These are phyloP conservation scores for Stichopus chloronotus DNA, from an alignment of 35 echinoderm and acorn worm genomes.

Conservation along the genomic window DNA sequence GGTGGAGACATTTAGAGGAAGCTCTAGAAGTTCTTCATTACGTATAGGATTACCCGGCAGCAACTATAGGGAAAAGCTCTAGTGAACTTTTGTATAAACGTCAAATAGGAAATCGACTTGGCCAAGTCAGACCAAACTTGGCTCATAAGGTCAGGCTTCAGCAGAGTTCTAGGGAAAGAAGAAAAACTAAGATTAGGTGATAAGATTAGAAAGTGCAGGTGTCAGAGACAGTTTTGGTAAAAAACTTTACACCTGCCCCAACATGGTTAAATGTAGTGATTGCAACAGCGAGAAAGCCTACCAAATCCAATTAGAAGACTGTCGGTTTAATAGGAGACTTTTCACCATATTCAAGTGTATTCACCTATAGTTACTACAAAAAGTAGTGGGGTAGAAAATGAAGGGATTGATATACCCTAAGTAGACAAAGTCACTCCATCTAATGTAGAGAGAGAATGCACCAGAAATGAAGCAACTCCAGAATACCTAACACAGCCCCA, in stretches of 20 bases:
- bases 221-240: not conserved
- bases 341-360: too few species aligned
- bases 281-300: not conserved
- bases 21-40: not conserved
- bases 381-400: too few species aligned
- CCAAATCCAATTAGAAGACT: too few species aligned
- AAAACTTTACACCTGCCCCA: not conserved
- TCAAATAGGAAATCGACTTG: not conserved
- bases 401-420: not conserved
- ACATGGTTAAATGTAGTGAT: not conserved
- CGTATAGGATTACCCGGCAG: not conserved
- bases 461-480: too few species aligned
- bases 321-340: too few species aligned
- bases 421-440: too few species aligned
- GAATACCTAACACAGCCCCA: too few species aligned
- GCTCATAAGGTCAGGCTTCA: not conserved
- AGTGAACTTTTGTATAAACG: not conserved
- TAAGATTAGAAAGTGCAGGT: constrained; percentile 1
- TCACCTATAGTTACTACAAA: too few species aligned
- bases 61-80: not conserved
- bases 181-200: not conserved
- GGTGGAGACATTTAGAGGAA: constrained; percentile 9
- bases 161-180: too few species aligned
- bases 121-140: not conserved
- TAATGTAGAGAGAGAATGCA: too few species aligned